phyloP scores from a whole-genome alignment of 2,113 vertebrate species.

The Oreochromis spilurus region DNA sequence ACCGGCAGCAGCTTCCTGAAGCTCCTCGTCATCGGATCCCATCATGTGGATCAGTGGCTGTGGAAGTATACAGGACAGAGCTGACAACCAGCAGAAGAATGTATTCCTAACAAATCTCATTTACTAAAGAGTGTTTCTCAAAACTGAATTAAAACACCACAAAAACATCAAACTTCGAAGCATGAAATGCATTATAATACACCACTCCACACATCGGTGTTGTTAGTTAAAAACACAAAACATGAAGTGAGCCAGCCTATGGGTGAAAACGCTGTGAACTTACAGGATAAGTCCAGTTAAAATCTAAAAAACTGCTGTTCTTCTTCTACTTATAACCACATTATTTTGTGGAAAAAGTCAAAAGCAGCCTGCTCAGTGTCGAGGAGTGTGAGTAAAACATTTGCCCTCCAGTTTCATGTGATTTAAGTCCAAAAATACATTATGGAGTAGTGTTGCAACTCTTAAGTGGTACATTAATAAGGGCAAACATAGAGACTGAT shows the following conservation, averaged over 20 bases:
- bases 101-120: background rate
- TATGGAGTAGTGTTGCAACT: conserved; percentile 53
- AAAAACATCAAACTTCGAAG: background rate
- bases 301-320: conserved; percentile 67
- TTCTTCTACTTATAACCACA: conserved; percentile 5
- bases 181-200: background rate
- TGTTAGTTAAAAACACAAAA: conserved; percentile 80
- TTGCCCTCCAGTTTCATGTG: conserved; percentile 36
- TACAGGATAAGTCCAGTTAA: conserved; percentile 41
- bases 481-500: conserved; percentile 50
- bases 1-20: conserved; percentile 89
- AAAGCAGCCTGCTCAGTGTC: conserved; percentile 4
- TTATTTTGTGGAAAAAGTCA: background rate
- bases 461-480: conserved; percentile 64
- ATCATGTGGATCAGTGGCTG: conserved; percentile 87
- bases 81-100: background rate
- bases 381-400: conserved; percentile 22
- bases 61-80: background rate
- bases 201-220: conserved; percentile 77
- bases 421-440: conserved; percentile 67
- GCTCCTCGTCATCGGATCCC: conserved; percentile 79
- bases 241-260: conserved; percentile 74
- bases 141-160: background rate
- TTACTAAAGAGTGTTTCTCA: background rate
- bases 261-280: conserved; percentile 71